Percentiles rank a stretch among this genome's conserved stretches.
Evolutionary conservation across 2,888 invertebrate species (phyloP).

Genomic region (Dilophus febrilis): DNA sequence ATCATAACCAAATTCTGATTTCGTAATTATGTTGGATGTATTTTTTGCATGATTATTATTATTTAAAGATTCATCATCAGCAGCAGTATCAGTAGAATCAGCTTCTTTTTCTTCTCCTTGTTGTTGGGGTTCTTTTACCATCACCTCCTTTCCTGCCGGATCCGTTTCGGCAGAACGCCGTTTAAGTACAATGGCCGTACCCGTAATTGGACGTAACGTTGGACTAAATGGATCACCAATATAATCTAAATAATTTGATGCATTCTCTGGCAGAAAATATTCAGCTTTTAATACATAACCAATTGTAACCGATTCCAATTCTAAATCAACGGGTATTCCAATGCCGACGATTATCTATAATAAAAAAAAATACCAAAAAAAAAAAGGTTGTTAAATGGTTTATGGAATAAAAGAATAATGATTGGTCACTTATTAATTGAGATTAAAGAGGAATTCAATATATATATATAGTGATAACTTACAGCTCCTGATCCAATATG

Average conservation of each 20-base stretch:
- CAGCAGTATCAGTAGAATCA: not conserved
- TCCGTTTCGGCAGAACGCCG: not conserved
- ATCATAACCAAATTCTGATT: no score
- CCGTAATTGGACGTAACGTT: constrained; percentile 1
- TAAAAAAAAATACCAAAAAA: no score
- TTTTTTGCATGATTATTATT: no score
- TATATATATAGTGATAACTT: no score
- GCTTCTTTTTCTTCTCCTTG: no score
- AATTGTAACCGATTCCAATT: constrained; percentile 8
- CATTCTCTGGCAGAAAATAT: constrained; percentile 10
- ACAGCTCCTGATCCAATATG: no score
- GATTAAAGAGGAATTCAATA: no score
- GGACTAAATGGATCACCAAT: constrained; percentile 1
- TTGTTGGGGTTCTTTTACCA: not conserved
- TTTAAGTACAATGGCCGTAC: not conserved
- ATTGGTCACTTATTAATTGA: no score
- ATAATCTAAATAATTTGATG: constrained; percentile 1
- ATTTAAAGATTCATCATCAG: not conserved
- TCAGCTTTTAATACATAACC: constrained; percentile 12
- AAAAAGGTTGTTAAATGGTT: no score
- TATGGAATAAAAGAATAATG: no score
- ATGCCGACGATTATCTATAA: constrained; percentile 10
- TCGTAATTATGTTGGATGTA: not conserved
- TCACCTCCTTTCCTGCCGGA: not conserved
- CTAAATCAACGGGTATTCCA: constrained; percentile 10